These are phyloP conservation scores for Dermolepida albohirtum DNA, from an alignment of 2,888 invertebrate genomes.

Conservation along the genomic window DNA sequence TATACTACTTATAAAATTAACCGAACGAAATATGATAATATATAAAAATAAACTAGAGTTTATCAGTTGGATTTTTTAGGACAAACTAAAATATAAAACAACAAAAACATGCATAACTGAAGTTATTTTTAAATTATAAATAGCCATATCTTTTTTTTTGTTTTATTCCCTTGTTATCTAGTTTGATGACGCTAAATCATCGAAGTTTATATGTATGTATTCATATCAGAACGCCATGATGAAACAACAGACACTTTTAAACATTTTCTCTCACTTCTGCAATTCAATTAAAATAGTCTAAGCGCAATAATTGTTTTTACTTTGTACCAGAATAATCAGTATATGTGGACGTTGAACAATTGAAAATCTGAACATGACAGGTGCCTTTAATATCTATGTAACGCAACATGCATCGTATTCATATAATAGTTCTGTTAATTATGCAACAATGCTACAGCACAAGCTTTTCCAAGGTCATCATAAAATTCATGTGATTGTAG, in stretches of 20 bases:
- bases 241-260: no score
- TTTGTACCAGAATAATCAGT: background rate
- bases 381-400: background rate
- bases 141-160: slow-evolving; percentile 18
- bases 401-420: slow-evolving; percentile 11
- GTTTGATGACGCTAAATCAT: no score
- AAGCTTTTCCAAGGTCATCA: no score
- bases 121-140: slow-evolving; percentile 20
- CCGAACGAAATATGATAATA: no score
- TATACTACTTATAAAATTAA: background rate
- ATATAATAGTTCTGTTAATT: no score
- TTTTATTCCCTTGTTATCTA: slow-evolving; percentile 5
- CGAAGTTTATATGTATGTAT: no score
- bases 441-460: no score
- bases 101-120: slow-evolving; percentile 9
- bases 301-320: no score
- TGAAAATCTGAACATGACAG: slow-evolving; percentile 10
- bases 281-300: no score
- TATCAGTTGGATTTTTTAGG: background rate
- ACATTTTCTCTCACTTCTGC: no score
- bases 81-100: slow-evolving; percentile 3
- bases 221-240: no score
- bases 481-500: no score
- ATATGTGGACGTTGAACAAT: slow-evolving; percentile 1
- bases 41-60: slow-evolving; percentile 4